phyloP scores from a whole-genome alignment of 2,113 vertebrate genomes.

The Amblyornis subalaris region DNA sequence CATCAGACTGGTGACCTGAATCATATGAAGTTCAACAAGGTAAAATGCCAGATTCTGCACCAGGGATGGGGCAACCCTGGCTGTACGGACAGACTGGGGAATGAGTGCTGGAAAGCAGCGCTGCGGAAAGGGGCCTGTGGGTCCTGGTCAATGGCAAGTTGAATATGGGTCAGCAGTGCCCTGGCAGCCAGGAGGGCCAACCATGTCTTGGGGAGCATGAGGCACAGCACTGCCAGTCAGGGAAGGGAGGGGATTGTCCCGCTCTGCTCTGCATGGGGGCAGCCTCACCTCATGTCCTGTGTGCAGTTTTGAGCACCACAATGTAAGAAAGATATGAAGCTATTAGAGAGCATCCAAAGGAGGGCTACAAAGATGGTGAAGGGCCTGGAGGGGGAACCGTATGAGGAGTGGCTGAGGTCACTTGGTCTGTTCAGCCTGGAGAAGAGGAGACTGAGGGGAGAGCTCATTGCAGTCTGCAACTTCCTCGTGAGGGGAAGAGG shows the following conservation, averaged over 20 bases:
- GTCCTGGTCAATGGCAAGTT: background rate
- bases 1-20: background rate
- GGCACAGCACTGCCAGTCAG: accelerated
- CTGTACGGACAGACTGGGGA: accelerated
- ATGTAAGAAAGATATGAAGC: background rate
- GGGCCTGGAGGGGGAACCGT: accelerated
- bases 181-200: background rate
- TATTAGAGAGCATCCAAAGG: background rate
- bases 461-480: background rate
- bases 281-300: accelerated
- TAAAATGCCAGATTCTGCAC: background rate
- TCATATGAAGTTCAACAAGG: accelerated
- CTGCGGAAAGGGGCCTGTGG: background rate
- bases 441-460: background rate
- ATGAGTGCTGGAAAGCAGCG: background rate
- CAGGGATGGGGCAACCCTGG: background rate
- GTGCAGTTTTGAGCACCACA: background rate
- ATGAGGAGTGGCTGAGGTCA: background rate
- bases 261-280: background rate
- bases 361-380: background rate
- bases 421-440: background rate
- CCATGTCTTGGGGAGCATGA: background rate
- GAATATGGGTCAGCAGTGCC: background rate
- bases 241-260: background rate
- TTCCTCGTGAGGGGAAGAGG: background rate